Conservation (phyloP, 2,113 vertebrate genomes). For the Apaloderma vittatum region DNA sequence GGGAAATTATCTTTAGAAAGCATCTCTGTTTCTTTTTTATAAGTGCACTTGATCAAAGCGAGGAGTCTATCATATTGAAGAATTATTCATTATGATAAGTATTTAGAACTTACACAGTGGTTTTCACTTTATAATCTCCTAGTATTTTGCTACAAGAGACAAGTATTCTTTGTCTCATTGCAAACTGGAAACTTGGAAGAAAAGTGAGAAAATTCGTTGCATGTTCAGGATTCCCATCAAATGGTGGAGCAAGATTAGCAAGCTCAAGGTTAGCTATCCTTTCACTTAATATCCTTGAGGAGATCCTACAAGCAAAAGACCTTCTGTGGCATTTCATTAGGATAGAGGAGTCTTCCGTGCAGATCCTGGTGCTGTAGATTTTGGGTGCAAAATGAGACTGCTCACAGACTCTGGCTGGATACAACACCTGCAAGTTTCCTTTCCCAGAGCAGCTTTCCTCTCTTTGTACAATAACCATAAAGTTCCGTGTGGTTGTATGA, state of each 20-base stretch:
- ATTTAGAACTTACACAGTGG: neutral
- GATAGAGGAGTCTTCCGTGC: neutral
- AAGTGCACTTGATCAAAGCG: slow-evolving; percentile 1
- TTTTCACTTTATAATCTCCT: neutral
- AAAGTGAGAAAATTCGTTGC: neutral
- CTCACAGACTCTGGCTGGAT: neutral
- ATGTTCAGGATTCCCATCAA: neutral
- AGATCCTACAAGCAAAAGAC: neutral
- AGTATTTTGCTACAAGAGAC: neutral
- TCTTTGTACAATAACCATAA: neutral
- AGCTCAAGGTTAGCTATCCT: neutral
- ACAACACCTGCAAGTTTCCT: neutral
- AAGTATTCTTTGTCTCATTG: neutral
- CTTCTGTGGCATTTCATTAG: neutral
- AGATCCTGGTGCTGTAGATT: neutral
- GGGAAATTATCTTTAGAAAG: slow-evolving; percentile 36
- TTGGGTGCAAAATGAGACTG: neutral
- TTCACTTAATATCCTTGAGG: neutral
- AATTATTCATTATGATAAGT: slow-evolving; percentile 37
- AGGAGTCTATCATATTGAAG: slow-evolving; percentile 5
- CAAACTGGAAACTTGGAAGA: neutral
- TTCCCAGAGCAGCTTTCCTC: neutral
- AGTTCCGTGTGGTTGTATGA: neutral
- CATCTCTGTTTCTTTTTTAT: neutral
- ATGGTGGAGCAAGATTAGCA: neutral